Percentiles rank a stretch among this genome's conserved stretches.
Conservation (phyloP, 64 coral and sea anemone species). For the Dendronephthya gigantea region DNA sequence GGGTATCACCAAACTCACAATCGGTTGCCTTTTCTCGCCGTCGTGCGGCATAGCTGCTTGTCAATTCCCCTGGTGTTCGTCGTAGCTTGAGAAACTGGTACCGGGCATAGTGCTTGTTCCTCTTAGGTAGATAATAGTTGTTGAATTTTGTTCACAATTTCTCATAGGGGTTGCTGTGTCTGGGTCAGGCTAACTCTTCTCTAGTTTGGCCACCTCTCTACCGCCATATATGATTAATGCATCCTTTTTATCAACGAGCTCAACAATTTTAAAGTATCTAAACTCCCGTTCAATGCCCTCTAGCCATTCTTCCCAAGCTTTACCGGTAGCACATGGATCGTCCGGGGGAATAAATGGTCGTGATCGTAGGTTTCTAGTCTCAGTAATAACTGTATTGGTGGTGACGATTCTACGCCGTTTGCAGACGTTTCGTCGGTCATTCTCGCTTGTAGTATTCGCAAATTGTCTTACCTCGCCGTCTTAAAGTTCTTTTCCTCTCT, state of each 20-base stretch:
- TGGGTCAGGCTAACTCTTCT: neutral
- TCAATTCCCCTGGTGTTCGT: neutral
- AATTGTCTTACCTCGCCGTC: neutral
- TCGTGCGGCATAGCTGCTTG: neutral
- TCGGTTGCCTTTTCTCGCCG: neutral
- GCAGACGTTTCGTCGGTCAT: neutral
- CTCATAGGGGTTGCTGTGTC: neutral
- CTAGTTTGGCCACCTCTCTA: neutral
- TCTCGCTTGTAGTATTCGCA: neutral
- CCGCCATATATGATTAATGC: constrained; percentile 28
- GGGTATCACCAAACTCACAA: neutral
- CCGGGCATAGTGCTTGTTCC: neutral
- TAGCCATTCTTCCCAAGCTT: constrained; percentile 33
- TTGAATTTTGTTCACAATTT: neutral
- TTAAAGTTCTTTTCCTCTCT: neutral
- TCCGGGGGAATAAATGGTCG: constrained; percentile 30
- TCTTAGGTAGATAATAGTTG: constrained; percentile 1
- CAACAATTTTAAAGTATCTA: constrained; percentile 30
- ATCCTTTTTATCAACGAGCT: constrained; percentile 24
- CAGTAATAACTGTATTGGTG: constrained; percentile 21
- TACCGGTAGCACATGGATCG: constrained; percentile 11
- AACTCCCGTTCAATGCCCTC: constrained; percentile 41
- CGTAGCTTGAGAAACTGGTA: neutral
- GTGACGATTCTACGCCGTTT: neutral
- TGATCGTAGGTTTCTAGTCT: constrained; percentile 25